Evolutionary conservation across 2,888 invertebrate genomes (phyloP), one percentile per base, ranked within the genome.

Genomic region (Harpalus rufipes): DNA sequence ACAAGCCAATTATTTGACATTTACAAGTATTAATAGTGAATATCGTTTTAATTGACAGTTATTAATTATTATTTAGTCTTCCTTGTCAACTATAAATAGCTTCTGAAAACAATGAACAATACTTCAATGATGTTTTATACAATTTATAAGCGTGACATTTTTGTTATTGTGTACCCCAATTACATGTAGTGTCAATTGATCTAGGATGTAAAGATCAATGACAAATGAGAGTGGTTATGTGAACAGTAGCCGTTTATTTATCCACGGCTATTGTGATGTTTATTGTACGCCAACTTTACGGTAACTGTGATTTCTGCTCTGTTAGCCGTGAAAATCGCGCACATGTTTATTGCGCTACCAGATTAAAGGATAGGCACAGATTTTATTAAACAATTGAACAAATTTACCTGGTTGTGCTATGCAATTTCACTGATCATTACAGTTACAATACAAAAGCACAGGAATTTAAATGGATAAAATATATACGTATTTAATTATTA

Each of bases 201-300:
- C 21, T 32, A 68, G 72, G 16, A 14, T 74, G 72, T 74, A 44
- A 74, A 74, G 72, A 44, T 74, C 72, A 74, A 74, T 74, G 44
- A 18, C 72, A 44, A 74, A 74, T 74, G 72, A 58, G n/a, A 56
- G 78, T 14, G 58, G 58, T 56, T 21, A 16, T 78, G 21, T 32
- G 41, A 78, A 78, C 78, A 56, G 10, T 25, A 25, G 58, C 14
- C 56, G 78, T 78, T 78, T 78, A 58, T 78, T 58, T 56, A 58
- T 56, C 44, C 44, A 58, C 78, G 16, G 78, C 78, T 16, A 8
- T 21, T 25, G 12, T 21, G 44, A 58, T 78, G 21, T 78, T 76
- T 32, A 78, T 32, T 58, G 41, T 78, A n/a, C 32, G 10, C 7
- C 8, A 25, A 58, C 58, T 78, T 78, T 78, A 78, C 78, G 58